Conservation (phyloP, 2,797 vertebrate genomes). For the Pempheris klunzingeri region DNA sequence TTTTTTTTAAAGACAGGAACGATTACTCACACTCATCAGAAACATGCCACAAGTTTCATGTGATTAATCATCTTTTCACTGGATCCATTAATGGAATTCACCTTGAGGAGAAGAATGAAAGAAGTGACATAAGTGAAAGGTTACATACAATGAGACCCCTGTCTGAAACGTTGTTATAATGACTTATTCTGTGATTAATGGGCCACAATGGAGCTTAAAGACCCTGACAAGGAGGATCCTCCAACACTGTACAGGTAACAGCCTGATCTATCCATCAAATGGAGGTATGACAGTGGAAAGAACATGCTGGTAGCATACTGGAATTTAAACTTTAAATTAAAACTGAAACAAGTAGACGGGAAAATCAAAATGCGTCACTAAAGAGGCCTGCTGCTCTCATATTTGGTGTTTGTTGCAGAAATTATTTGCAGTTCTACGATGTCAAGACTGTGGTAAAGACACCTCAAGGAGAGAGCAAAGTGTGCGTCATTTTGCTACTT, state of each 20-base stretch:
- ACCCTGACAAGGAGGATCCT: conserved; percentile 25
- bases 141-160: conserved; percentile 46
- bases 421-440: neutral
- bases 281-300: neutral
- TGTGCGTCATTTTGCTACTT: no score
- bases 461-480: neutral
- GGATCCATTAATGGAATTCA: conserved; percentile 49
- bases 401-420: neutral
- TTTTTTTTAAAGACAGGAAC: conserved; percentile 43
- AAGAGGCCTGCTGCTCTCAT: neutral
- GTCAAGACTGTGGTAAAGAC: neutral
- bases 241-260: neutral
- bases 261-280: conserved; percentile 8
- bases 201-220: conserved; percentile 28
- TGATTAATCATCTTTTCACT: conserved; percentile 62
- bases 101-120: conserved; percentile 63
- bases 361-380: neutral
- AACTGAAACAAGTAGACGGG: no score
- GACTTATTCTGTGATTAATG: conserved; percentile 60
- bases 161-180: conserved; percentile 40
- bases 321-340: no score
- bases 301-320: neutral
- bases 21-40: conserved; percentile 55
- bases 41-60: conserved; percentile 29
- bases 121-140: conserved; percentile 51